A percentile compares a stretch with the other conserved stretches of the same genome.
Conservation (phyloP, 2,113 vertebrate genomes). For the Mirza zaza region DNA sequence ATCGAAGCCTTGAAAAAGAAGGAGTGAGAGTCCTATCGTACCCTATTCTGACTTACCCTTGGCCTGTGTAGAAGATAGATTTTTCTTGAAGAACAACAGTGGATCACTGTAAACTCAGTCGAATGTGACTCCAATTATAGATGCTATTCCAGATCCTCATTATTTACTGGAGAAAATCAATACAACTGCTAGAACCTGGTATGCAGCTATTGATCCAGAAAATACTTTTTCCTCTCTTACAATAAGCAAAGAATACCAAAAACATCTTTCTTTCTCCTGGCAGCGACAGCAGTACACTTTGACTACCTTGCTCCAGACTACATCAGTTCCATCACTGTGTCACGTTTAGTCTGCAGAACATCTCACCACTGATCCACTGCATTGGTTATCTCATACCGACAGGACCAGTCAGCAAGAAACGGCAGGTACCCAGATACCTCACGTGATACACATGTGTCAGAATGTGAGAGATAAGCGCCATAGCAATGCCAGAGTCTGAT, state of each 20-base stretch:
- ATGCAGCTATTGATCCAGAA: not conserved
- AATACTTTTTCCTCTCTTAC: not conserved
- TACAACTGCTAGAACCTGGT: not conserved
- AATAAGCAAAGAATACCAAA: not conserved
- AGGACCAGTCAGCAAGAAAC: not conserved
- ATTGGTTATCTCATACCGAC: not conserved
- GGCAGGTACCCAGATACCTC: not conserved
- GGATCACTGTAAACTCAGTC: not conserved
- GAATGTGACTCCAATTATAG: not conserved
- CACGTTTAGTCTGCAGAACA: not conserved
- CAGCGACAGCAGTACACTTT: not conserved
- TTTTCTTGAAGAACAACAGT: not conserved
- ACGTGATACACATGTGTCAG: accelerated
- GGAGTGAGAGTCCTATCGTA: not conserved
- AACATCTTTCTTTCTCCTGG: not conserved
- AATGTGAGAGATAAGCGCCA: not conserved
- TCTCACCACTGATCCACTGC: not conserved
- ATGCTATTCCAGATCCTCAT: not conserved
- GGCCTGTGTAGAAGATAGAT: not conserved
- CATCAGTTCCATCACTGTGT: not conserved
- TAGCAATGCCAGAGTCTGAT: not conserved
- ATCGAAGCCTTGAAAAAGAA: not conserved
- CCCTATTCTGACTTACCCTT: not conserved
- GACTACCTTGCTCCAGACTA: not conserved
- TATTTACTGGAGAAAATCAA: not conserved